These are phyloP conservation scores for Bibio marci DNA, from an alignment of 2,888 invertebrate species.

Conservation along the genomic window DNA sequence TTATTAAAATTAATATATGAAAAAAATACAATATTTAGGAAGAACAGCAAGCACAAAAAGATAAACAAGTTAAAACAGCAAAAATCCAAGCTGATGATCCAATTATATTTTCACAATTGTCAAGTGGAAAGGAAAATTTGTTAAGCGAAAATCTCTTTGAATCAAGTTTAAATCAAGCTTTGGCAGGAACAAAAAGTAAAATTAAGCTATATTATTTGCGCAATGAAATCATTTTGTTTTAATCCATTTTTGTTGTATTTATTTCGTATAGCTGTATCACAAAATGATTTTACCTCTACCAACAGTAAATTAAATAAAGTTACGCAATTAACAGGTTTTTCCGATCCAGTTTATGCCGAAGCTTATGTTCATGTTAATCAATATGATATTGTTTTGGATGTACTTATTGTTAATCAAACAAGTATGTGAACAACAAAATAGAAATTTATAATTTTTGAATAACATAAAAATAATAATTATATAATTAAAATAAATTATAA, in stretches of 20 bases:
- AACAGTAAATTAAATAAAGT: slow-evolving; percentile 54
- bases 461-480: no score
- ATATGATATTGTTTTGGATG: slow-evolving; percentile 96
- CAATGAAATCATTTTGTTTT: no score
- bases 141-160: slow-evolving; percentile 68
- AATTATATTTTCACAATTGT: slow-evolving; percentile 64
- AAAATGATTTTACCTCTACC: slow-evolving; percentile 35
- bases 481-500: no score
- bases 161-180: slow-evolving; percentile 74
- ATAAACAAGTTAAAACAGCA: slow-evolving; percentile 48
- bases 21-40: slow-evolving; percentile 28
- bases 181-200: slow-evolving; percentile 43
- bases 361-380: slow-evolving; percentile 99
- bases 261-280: slow-evolving; percentile 14
- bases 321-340: slow-evolving; percentile 95
- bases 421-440: no score
- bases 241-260: not conserved
- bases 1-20: slow-evolving; percentile 38
- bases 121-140: slow-evolving; percentile 42
- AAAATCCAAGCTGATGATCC: slow-evolving; percentile 74
- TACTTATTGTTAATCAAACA: slow-evolving; percentile 96
- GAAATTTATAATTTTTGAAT: no score
- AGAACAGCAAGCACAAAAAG: slow-evolving; percentile 32
- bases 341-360: slow-evolving; percentile 98
- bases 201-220: slow-evolving; percentile 3